A percentile compares a stretch with the other conserved stretches of the same genome.
Evolutionary conservation across 2,888 invertebrate genomes (phyloP).

Genomic region (Adelognathus sp.): DNA sequence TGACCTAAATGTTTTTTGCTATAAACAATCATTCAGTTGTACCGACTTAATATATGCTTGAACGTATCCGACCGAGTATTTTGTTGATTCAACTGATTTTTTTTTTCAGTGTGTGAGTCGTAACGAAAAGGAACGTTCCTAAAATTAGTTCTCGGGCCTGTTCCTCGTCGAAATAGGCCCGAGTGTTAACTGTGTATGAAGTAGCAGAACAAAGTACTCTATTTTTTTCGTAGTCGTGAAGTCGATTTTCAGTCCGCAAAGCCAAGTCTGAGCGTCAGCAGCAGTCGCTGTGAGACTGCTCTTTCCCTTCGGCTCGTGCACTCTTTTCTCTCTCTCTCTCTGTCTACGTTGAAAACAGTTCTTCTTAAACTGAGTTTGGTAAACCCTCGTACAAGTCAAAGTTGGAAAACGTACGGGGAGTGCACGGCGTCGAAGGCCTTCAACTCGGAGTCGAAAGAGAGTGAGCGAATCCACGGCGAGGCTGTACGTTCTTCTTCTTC

Average conservation of each 20-base stretch:
- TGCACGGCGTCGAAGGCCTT: constrained; percentile 61
- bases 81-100: no score
- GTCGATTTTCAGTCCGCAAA: constrained; percentile 51
- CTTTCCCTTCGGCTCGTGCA: constrained; percentile 11
- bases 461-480: constrained; percentile 38
- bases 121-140: no score
- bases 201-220: constrained; percentile 25
- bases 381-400: constrained; percentile 79
- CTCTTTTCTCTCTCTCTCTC: no score
- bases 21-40: no score
- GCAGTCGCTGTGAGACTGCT: constrained; percentile 50
- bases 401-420: constrained; percentile 75
- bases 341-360: constrained; percentile 76
- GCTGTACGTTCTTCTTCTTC: constrained; percentile 45
- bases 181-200: constrained; percentile 18
- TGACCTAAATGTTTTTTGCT: no score
- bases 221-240: constrained; percentile 44
- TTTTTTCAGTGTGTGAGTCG: no score
- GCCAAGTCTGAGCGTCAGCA: constrained; percentile 52
- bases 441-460: constrained; percentile 18
- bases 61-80: no score
- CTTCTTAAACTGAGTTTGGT: constrained; percentile 81
- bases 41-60: no score
- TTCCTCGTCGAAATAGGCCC: no score
- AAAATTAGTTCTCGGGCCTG: no score